A percentile compares a stretch with the other conserved stretches of the same genome.
phyloP scores from a whole-genome alignment of 2,888 invertebrate species.

The Apantesis nais region DNA sequence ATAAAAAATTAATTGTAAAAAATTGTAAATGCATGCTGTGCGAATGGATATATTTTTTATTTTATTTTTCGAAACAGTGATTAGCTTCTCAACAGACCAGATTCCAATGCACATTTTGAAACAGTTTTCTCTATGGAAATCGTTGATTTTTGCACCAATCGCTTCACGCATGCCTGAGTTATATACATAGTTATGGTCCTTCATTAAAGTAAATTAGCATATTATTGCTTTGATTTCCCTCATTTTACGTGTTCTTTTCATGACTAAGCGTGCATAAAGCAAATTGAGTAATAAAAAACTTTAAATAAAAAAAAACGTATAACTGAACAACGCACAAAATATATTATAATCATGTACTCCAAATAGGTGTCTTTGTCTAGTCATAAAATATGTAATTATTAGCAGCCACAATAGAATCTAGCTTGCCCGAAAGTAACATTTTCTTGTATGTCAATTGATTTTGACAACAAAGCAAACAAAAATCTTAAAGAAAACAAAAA shows the following conservation, averaged over 20 bases:
- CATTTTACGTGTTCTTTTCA: not conserved
- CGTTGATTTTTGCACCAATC: not conserved
- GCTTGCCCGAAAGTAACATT: too few relatives aligned
- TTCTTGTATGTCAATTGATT: too few relatives aligned
- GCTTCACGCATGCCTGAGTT: not conserved
- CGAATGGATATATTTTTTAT: not conserved
- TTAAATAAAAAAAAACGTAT: not conserved
- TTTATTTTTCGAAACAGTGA: not conserved
- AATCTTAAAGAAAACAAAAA: too few relatives aligned
- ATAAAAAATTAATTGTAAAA: not conserved
- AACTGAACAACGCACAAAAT: not conserved
- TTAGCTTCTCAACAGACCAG: not conserved
- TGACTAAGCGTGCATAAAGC: not conserved
- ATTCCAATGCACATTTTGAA: not conserved
- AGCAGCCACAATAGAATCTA: too few relatives aligned
- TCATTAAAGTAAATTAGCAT: not conserved
- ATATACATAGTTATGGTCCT: not conserved
- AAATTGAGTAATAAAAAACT: not conserved
- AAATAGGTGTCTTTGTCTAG: too few relatives aligned
- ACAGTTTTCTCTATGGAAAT: not conserved
- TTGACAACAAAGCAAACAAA: too few relatives aligned
- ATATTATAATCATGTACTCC: too few relatives aligned
- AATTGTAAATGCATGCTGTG: not conserved
- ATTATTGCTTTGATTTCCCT: not conserved
- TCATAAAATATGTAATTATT: too few relatives aligned